A percentile compares a stretch with the other conserved stretches of the same genome.
Evolutionary conservation across 2,113 vertebrate species (phyloP).

Genomic region (Ancistrus triradiatus): DNA sequence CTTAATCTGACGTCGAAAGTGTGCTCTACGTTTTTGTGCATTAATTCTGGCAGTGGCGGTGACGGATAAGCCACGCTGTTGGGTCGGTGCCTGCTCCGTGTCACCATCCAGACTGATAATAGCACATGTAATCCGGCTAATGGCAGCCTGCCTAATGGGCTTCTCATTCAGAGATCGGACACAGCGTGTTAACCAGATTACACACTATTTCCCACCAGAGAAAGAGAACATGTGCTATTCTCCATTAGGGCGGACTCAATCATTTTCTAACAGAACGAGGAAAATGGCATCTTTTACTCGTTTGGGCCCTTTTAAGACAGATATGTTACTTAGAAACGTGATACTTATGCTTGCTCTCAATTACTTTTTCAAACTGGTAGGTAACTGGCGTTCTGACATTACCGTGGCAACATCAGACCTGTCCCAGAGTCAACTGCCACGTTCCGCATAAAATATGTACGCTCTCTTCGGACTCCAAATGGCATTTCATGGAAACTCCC

Average conservation of each 20-base stretch:
- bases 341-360: constrained; percentile 14
- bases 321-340: constrained; percentile 40
- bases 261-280: neutral
- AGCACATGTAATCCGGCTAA: constrained; percentile 43
- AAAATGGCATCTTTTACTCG: constrained; percentile 4
- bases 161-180: constrained; percentile 40
- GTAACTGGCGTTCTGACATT: constrained; percentile 30
- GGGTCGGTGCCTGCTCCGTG: constrained; percentile 16
- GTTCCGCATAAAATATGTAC: constrained; percentile 18
- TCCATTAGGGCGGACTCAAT: constrained; percentile 10
- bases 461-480: neutral
- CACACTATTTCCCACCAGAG: constrained; percentile 30
- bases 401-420: neutral
- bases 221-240: neutral
- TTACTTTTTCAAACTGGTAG: neutral
- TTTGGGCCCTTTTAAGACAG: neutral
- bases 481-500: constrained; percentile 27
- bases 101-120: constrained; percentile 35
- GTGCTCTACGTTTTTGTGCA: neutral
- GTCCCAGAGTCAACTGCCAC: neutral
- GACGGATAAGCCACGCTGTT: constrained; percentile 1
- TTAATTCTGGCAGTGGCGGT: neutral
- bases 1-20: constrained; percentile 13
- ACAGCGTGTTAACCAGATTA: constrained; percentile 41
- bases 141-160: constrained; percentile 40